phyloP scores from a whole-genome alignment of 1,140 invertebrate genomes.

The Dryas iulia region DNA sequence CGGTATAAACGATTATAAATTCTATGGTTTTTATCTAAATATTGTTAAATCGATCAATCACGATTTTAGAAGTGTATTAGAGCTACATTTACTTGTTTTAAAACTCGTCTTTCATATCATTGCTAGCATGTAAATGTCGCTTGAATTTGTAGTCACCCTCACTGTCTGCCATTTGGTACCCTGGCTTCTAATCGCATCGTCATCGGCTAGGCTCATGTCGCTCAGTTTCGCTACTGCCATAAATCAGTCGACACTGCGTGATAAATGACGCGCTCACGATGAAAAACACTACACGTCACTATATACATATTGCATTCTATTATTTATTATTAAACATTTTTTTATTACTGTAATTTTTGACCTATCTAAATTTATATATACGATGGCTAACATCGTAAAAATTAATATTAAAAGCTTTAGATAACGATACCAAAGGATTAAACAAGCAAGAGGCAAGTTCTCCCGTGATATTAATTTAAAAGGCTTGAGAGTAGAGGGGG shows the following conservation, averaged over 20 bases:
- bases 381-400: too few species aligned
- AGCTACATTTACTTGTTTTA: neutral
- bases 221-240: conserved; percentile 62
- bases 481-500: neutral
- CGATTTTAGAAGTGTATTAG: neutral
- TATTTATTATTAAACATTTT: conserved; percentile 9
- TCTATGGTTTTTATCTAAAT: too few species aligned
- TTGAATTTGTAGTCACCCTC: conserved; percentile 6
- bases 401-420: too few species aligned
- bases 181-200: conserved; percentile 64
- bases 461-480: neutral
- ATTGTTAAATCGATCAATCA: too few species aligned
- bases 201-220: conserved; percentile 68
- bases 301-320: conserved; percentile 10
- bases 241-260: conserved; percentile 72
- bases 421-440: neutral
- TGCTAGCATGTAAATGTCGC: neutral
- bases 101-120: too few species aligned
- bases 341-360: neutral
- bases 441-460: neutral
- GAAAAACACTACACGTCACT: conserved; percentile 43
- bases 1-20: neutral
- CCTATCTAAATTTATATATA: too few species aligned
- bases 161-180: conserved; percentile 25
- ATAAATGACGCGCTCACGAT: conserved; percentile 62